Base-by-base conservation (phyloP, 2,113 vertebrate genomes). In the Oxyura jamaicensis region DNA sequence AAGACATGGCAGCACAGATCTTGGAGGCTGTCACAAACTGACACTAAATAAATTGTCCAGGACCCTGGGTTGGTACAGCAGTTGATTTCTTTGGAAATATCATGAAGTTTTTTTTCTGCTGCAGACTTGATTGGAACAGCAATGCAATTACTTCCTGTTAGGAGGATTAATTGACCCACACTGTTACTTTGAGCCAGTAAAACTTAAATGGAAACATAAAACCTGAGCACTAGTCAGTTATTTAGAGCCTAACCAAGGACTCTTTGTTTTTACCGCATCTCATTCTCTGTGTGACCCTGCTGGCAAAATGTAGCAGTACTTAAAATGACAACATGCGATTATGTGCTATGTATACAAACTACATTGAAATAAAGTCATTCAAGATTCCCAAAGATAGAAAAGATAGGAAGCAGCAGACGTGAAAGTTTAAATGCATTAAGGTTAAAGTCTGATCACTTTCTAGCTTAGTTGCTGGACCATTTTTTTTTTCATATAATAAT, bases 111-210 rank as follows among this genome's bases (percentile, higher is more conserved):
- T 90, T 90, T 90, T 90, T 90, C 36, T 85, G 85, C 86, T 93
- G 84, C 83, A 72, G 83, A 56, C 59, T 93, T 66, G 52, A 69
- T 78, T 87, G 75, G 56, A 96, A 50, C n/a, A 78, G 83, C 81
- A 95, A 86, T 83, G 91, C 79, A 86, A 96, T 95, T 96, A 67
- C 87, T 81, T 71, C 86, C 65, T 85, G 15, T 53, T 96, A 79
- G 22, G 73, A 96, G 93, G 85, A 95, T 95, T 96, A 97, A 97
- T 93, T 97, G 89, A 95, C 74, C 69, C 59, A 15, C 72, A 91
- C 85, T 62, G 74, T 86, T 84, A 83, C 88, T 95, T 69, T 0
- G 0, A 95, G 93, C 44, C 77, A 81, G 33, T 69, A 71, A 71
- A 89, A 96, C 80, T 88, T 93, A 95, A 92, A 86, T 2, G 1